Percentiles rank a stretch among this genome's conserved stretches.
phyloP scores from a whole-genome alignment of 2,888 invertebrate genomes.

The Ichneumoninae sp. region DNA sequence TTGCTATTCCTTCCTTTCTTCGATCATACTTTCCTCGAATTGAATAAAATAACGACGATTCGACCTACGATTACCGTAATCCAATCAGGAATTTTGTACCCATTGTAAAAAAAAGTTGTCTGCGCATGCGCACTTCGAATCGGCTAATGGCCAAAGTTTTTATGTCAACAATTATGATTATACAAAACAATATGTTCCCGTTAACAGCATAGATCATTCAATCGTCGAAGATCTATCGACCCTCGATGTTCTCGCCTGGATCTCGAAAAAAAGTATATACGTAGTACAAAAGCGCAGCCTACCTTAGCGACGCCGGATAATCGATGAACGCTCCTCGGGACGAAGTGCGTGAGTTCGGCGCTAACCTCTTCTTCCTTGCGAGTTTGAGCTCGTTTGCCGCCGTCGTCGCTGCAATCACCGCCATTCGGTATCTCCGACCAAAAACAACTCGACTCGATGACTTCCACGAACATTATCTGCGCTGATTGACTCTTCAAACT shows the following conservation, averaged over 20 bases:
- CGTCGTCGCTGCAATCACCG: background rate
- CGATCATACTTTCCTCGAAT: background rate
- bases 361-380: constrained; percentile 11
- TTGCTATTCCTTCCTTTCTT: background rate
- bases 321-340: background rate
- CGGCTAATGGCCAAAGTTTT: background rate
- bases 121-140: background rate
- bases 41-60: background rate
- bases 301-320: background rate
- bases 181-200: background rate
- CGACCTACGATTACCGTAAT: background rate
- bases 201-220: background rate
- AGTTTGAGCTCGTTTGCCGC: background rate
- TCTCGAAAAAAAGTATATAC: background rate
- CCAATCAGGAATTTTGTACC: background rate
- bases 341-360: background rate
- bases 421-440: background rate
- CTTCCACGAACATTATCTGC: background rate
- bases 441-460: background rate
- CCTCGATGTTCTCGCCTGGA: background rate
- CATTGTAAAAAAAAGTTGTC: background rate
- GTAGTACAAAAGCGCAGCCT: background rate
- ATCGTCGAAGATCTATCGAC: too few relatives aligned
- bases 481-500: background rate
- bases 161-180: background rate